Evolutionary conservation across 2,797 vertebrate genomes (phyloP).

Genomic region (Parauchenoglanis ngamensis): DNA sequence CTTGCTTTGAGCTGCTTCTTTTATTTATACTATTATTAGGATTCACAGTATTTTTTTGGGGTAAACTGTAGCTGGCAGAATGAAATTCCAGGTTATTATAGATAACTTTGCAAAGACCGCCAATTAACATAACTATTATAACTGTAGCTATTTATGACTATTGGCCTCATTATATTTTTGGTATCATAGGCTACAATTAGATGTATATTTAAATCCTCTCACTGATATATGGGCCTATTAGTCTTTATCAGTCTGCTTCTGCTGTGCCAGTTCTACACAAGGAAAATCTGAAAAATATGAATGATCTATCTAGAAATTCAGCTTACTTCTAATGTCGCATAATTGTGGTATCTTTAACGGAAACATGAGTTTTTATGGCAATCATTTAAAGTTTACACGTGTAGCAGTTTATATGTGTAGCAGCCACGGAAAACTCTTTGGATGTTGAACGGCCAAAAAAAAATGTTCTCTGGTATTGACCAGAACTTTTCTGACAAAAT

Average conservation of each 20-base stretch:
- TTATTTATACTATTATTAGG: background rate
- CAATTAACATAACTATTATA: background rate
- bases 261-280: background rate
- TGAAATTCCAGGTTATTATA: background rate
- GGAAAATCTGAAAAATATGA: background rate
- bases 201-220: background rate
- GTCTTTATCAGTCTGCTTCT: background rate
- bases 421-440: background rate
- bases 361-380: background rate
- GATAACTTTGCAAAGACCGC: background rate
- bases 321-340: background rate
- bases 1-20: background rate
- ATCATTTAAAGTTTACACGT: background rate
- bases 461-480: no score
- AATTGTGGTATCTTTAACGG: background rate
- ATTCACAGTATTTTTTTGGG: background rate
- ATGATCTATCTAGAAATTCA: background rate
- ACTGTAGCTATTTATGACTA: background rate
- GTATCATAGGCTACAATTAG: background rate
- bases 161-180: background rate
- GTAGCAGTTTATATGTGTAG: background rate
- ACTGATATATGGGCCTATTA: background rate
- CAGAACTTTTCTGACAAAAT: no score
- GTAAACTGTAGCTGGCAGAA: background rate
- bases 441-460: background rate